Evolutionary conservation across 2,888 invertebrate genomes (phyloP), one percentile per base, ranked within the genome.

Genomic region (Silvanus unidentatus): DNA sequence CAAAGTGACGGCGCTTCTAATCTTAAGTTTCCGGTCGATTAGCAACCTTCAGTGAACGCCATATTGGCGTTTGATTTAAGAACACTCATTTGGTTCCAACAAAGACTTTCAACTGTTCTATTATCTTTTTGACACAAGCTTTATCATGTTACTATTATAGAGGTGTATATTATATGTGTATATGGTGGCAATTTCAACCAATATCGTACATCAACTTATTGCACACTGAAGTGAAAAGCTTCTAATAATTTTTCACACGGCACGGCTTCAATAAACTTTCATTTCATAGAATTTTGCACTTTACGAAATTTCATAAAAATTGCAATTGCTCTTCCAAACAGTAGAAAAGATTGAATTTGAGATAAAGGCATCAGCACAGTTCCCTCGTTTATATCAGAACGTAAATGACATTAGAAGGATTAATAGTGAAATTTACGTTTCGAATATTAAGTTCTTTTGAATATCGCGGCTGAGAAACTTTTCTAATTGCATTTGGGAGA

Each of bases 1-100:
- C 37, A 37, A 37, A 37, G 37, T 37, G 37, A 37, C 37, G 37
- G 32, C 15, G 37, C 37, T 13, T 65, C 69, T 72, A 72, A 72
- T 72, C 72, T 72, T 60, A 63, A 67, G 68, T 70, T 71, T 72
- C 70, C 69, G 68, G 64, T 70, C 72, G 71, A 72, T 72, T 72
- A 70, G 70, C 62, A 58, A 39, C 63, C 64, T 64, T 66, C 65
- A 69, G 65, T 68, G 68, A 66, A 64, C 70, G 70, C 71, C 71
- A 71, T 72, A 72, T 72, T 72, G 71, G 70, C 69, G 66, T 71
- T 72, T 72, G 71, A 72, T 72, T 71, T 71, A 72, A 70, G 71
- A 70, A 72, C 69, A 67, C 70, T 69, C 71, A 70, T 71, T 70
- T 69, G 65, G 62, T 64, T 57, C 59, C 68, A 62, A 69, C 69